A percentile compares a stretch with the other conserved stretches of the same genome.
These are phyloP conservation scores for Mylabris phalerata DNA, from an alignment of 1,140 invertebrate genomes.

Conservation along the genomic window DNA sequence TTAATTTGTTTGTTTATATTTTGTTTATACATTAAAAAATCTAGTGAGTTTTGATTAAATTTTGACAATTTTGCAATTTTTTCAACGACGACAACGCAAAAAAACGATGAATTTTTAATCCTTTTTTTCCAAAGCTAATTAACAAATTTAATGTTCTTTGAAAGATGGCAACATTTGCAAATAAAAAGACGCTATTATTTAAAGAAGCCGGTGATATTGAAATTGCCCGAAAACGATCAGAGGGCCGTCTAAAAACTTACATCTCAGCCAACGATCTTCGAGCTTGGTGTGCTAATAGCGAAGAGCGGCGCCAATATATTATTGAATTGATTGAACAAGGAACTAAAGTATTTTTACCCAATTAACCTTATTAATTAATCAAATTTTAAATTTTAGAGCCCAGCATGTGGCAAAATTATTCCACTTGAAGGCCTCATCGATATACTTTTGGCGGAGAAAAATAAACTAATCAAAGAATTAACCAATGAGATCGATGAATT, in stretches of 20 bases:
- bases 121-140: no score
- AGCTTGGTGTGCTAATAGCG: constrained; percentile 31
- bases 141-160: no score
- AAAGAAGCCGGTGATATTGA: constrained; percentile 18
- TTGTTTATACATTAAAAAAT: no score
- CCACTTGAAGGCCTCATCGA: constrained; percentile 47
- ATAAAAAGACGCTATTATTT: constrained; percentile 29
- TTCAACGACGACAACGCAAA: no score
- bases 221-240: constrained; percentile 26
- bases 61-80: no score
- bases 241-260: constrained; percentile 34
- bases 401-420: constrained; percentile 37
- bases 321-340: constrained; percentile 27
- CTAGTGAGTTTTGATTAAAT: no score
- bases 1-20: no score
- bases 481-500: constrained; percentile 41
- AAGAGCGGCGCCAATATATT: constrained; percentile 35
- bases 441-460: constrained; percentile 44
- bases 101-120: no score
- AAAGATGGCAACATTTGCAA: constrained; percentile 18
- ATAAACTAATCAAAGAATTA: constrained; percentile 42
- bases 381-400: constrained; percentile 13
- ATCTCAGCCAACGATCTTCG: constrained; percentile 32
- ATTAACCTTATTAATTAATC: background rate
- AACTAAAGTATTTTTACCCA: background rate